phyloP scores from a whole-genome alignment of 2,888 invertebrate species.

The Drosophila dives region DNA sequence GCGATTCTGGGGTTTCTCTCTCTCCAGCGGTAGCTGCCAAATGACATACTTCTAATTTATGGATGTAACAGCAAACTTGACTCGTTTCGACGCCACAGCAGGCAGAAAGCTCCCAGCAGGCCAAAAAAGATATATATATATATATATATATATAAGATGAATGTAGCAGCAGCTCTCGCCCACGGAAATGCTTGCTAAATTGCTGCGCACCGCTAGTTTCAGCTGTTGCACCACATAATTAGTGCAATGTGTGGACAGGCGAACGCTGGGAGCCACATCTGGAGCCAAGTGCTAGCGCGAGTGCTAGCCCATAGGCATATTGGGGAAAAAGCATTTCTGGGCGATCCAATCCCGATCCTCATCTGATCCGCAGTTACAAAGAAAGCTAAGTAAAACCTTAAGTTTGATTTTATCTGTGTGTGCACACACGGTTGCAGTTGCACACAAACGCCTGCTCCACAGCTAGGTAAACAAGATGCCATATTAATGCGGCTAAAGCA shows the following conservation, averaged over 20 bases:
- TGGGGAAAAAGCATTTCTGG: constrained; percentile 55
- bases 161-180: constrained; percentile 51
- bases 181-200: constrained; percentile 70
- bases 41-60: constrained; percentile 81
- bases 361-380: constrained; percentile 47
- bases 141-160: background rate
- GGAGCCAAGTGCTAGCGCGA: constrained; percentile 21
- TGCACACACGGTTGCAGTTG: constrained; percentile 46
- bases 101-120: constrained; percentile 25
- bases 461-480: constrained; percentile 21
- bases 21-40: constrained; percentile 66
- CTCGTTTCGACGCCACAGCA: constrained; percentile 9
- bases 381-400: constrained; percentile 30
- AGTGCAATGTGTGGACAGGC: constrained; percentile 77
- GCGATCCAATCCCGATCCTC: constrained; percentile 45
- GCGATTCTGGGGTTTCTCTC: constrained; percentile 44
- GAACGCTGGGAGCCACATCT: constrained; percentile 28
- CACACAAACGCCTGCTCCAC: constrained; percentile 23
- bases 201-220: constrained; percentile 61
- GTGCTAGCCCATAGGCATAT: constrained; percentile 21
- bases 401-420: constrained; percentile 69
- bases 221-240: constrained; percentile 53
- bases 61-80: constrained; percentile 49
- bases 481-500: background rate
- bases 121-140: constrained; percentile 25